Conservation (phyloP, 2,113 vertebrate species). For the Furnarius figulus region DNA sequence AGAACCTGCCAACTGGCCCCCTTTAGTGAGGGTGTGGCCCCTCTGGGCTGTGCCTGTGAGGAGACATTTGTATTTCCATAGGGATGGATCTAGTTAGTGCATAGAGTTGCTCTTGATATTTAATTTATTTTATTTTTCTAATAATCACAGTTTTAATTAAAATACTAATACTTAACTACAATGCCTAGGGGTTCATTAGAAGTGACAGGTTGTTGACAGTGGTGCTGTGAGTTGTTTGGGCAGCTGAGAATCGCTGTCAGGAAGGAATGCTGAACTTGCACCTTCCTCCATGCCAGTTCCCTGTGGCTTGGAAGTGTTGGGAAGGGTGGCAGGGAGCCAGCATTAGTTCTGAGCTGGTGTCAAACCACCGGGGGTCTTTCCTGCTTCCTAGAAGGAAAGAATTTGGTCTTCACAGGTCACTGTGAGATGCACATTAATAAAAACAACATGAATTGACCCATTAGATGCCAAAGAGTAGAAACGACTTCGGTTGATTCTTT, state of each 20-base stretch:
- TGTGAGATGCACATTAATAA: not conserved
- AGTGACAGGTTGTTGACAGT: not conserved
- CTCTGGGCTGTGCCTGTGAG: not conserved
- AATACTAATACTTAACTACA: not conserved
- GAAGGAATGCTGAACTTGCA: not conserved
- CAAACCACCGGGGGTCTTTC: slow-evolving; percentile 14
- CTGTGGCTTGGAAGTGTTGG: not conserved
- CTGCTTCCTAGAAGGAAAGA: slow-evolving; percentile 15
- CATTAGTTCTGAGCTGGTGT: not conserved
- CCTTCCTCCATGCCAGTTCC: slow-evolving; percentile 3
- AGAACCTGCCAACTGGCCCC: not conserved
- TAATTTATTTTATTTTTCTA: not conserved
- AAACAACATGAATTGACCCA: not conserved
- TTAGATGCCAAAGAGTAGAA: not conserved
- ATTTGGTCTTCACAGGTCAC: not conserved
- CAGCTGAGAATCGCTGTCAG: not conserved
- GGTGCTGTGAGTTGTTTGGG: not conserved
- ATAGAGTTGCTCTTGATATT: not conserved
- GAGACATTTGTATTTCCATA: not conserved
- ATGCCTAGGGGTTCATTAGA: not conserved
- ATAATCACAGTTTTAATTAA: not conserved
- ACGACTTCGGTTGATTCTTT: not conserved
- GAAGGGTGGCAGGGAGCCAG: not conserved
- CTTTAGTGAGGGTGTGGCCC: not conserved
- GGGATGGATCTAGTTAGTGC: not conserved